Base-by-base conservation (phyloP, 1,140 invertebrate genomes). In the Temnothorax nylanderi region DNA sequence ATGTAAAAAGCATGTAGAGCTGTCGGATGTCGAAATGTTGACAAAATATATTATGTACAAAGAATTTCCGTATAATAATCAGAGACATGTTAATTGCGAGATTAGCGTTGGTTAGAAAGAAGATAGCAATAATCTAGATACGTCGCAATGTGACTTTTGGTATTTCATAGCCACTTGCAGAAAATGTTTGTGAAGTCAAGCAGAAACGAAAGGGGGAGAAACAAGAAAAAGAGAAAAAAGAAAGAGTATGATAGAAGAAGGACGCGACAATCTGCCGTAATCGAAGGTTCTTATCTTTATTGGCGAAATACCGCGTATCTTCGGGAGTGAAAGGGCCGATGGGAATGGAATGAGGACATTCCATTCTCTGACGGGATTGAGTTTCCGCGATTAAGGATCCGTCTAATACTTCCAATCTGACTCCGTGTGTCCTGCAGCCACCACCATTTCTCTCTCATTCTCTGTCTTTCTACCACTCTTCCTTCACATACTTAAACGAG, bases 261-360 rank as follows among this genome's bases (percentile, higher is more conserved):
- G 44, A 32, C 47, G 56, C 18, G 76, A 90, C 81, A 88, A 90
- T 54, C 77, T 81, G 72, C 69, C 56, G 77, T 76, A 85, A 87
- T 93, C 89, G 90, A 93, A 90, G 90, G 88, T 93, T 92, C 88
- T 93, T 93, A 93, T 93, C 92, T 93, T 93, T 94, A 93, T 93
- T 93, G 92, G 87, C 82, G 77, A 91, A 90, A 93, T 94, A 91
- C 91, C 90, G 76, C 85, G 90, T 91, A 93, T 88, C 88, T 91
- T 92, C 77, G 69, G 85, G 74, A 87, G 90, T 81, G 89, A 87
- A 91, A 90, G 88, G 80, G 71, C 76, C 58, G 85, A 85, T 86
- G 87, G 86, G 89, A 26, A 26, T 26, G 37, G 37, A 89, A 91
- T 90, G 91, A 92, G 92, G 89, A 92, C 90, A 92, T 92, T 93